Evolutionary conservation across 2,797 vertebrate genomes (phyloP).

Genomic region (Heterohyrax brucei): DNA sequence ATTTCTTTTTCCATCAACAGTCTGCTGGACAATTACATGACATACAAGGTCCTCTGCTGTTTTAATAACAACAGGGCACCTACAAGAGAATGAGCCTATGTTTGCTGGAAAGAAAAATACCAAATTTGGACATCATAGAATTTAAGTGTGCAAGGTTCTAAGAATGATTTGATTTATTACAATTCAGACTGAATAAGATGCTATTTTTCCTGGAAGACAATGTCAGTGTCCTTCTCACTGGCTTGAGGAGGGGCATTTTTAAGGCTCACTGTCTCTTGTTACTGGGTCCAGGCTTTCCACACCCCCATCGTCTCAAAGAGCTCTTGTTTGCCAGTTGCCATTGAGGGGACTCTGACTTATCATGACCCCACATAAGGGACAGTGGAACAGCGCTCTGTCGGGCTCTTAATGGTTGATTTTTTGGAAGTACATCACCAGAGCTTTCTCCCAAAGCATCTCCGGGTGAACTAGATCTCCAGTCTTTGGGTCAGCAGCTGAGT

Average conservation of each 20-base stretch:
- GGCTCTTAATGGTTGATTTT: too few species aligned
- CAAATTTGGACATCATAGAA: background rate
- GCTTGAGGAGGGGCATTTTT: background rate
- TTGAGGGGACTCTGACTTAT: too few species aligned
- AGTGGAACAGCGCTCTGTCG: too few species aligned
- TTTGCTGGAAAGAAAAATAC: background rate
- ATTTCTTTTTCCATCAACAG: constrained; percentile 33
- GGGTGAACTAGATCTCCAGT: too few species aligned
- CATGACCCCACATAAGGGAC: too few species aligned
- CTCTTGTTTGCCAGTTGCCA: background rate
- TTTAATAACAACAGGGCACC: constrained; percentile 2
- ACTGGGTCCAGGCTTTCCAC: background rate
- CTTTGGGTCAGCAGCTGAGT: too few species aligned
- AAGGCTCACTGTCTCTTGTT: background rate
- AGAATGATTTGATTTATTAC: background rate
- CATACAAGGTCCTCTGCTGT: background rate
- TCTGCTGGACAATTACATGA: constrained; percentile 19
- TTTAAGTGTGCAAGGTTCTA: background rate
- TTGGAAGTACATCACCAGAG: too few species aligned
- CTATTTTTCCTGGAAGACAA: background rate
- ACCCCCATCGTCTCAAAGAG: background rate
- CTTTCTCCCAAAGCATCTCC: too few species aligned
- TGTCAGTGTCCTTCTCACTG: background rate
- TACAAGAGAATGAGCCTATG: background rate
- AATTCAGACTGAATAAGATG: constrained; percentile 13